Percentiles rank a stretch among this genome's conserved stretches.
These are phyloP conservation scores for Rhodeus uyekii DNA, from an alignment of 2,797 vertebrate species.

Conservation along the genomic window DNA sequence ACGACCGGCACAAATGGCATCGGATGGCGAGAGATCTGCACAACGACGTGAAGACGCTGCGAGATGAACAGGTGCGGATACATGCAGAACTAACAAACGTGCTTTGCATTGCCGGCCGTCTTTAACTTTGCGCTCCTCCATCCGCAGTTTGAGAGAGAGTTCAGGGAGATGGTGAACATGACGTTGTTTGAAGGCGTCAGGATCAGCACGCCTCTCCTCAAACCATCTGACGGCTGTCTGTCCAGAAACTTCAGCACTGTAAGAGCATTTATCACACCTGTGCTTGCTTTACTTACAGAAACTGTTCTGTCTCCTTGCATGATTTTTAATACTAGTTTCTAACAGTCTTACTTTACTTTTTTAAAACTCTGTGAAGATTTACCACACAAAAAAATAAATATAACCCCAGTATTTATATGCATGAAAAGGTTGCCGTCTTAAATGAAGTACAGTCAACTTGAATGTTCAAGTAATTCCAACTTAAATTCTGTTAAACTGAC, in stretches of 20 bases:
- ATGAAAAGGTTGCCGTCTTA: too few species aligned
- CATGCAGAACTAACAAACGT: neutral
- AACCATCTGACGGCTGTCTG: slow-evolving; percentile 18
- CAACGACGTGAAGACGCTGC: neutral
- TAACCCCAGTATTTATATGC: neutral
- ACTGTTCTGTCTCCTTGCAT: too few species aligned
- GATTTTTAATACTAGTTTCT: neutral
- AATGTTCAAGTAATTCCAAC: neutral
- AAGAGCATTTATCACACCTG: neutral
- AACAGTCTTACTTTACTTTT: neutral
- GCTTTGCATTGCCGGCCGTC: neutral
- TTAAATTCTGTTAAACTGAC: neutral
- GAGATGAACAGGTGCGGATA: slow-evolving; percentile 63
- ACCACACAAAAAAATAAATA: too few species aligned
- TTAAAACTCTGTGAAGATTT: neutral
- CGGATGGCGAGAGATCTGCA: slow-evolving; percentile 36
- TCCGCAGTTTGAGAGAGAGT: slow-evolving; percentile 42
- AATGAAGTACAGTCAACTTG: neutral
- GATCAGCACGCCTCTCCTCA: slow-evolving; percentile 1
- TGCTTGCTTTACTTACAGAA: neutral
- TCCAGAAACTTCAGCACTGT: slow-evolving; percentile 37
- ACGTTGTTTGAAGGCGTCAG: neutral
- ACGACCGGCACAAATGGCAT: neutral
- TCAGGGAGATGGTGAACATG: slow-evolving; percentile 25
- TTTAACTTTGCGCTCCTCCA: neutral